These are phyloP conservation scores for Heterohyrax brucei DNA, from an alignment of 2,797 vertebrate genomes.

Conservation along the genomic window DNA sequence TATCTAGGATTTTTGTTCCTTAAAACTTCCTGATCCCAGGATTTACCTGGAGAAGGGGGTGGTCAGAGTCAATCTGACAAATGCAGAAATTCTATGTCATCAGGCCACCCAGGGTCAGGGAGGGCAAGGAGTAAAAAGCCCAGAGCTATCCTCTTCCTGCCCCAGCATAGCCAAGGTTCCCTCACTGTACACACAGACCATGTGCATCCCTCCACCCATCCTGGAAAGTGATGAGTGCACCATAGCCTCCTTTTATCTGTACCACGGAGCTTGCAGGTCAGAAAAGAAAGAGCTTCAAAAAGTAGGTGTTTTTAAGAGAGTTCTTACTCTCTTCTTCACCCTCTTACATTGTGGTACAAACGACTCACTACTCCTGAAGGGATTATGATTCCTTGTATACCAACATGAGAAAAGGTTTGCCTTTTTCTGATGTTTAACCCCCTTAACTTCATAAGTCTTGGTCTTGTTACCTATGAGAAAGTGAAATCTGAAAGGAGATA, in stretches of 20 bases:
- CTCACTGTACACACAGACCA: neutral
- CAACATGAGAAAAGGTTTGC: neutral
- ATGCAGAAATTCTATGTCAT: neutral
- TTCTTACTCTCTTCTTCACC: neutral
- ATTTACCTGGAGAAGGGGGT: neutral
- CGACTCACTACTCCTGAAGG: neutral
- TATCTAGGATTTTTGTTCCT: neutral
- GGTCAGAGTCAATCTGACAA: neutral
- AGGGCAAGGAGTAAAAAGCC: rapidly evolving
- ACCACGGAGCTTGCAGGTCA: neutral
- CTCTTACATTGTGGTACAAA: neutral
- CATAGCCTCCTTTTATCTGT: neutral
- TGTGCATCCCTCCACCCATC: rapidly evolving
- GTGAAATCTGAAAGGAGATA: neutral
- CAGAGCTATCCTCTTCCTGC: neutral
- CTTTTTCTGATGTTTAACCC: neutral
- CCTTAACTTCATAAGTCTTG: neutral
- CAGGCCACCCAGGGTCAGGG: neutral
- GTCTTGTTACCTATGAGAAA: neutral
- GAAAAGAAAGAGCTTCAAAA: neutral
- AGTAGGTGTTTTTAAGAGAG: neutral
- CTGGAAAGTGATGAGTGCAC: neutral
- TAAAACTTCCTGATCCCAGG: neutral
- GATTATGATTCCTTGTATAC: rapidly evolving
- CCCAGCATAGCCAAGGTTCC: neutral